These are phyloP conservation scores for Pseudorhombus dupliciocellatus DNA, from an alignment of 2,113 vertebrate genomes.

Conservation along the genomic window DNA sequence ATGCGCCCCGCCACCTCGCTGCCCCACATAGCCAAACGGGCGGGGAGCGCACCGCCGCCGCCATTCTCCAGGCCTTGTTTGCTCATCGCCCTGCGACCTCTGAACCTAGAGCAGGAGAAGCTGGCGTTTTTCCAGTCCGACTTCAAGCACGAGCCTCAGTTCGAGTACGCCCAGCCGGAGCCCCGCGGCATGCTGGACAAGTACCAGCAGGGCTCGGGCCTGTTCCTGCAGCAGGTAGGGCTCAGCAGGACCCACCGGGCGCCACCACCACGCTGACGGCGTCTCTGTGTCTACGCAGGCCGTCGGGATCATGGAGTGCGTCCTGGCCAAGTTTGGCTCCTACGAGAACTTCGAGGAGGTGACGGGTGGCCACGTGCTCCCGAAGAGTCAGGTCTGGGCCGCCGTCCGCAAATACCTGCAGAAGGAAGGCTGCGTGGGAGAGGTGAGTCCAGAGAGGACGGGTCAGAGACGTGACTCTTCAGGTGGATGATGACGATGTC, in stretches of 20 bases:
- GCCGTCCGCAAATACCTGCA: conserved; percentile 93
- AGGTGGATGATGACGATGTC: background rate
- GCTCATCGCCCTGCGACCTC: conserved; percentile 89
- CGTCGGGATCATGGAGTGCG: conserved; percentile 89
- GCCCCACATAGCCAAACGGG: conserved; percentile 86
- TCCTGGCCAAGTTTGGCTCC: conserved; percentile 90
- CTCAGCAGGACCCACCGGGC: conserved; percentile 36
- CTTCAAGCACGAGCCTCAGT: conserved; percentile 93
- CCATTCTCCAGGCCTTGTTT: conserved; percentile 81
- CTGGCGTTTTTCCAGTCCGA: conserved; percentile 87
- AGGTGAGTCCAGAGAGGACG: conserved; percentile 81
- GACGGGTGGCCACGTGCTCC: conserved; percentile 89
- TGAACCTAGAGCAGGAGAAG: conserved; percentile 89
- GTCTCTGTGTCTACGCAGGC: conserved; percentile 79
- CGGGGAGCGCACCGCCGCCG: conserved; percentile 18
- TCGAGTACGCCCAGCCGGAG: conserved; percentile 87
- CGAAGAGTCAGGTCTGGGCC: conserved; percentile 94
- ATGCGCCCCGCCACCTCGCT: conserved; percentile 87
- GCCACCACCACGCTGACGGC: background rate
- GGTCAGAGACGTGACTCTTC: no score
- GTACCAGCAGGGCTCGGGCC: conserved; percentile 88
- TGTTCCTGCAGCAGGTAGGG: conserved; percentile 93
- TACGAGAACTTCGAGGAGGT: conserved; percentile 93
- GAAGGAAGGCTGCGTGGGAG: conserved; percentile 94
- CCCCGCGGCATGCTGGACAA: conserved; percentile 88